Base-by-base conservation (phyloP, 1,140 invertebrate genomes). In the Onthophagus taurus region DNA sequence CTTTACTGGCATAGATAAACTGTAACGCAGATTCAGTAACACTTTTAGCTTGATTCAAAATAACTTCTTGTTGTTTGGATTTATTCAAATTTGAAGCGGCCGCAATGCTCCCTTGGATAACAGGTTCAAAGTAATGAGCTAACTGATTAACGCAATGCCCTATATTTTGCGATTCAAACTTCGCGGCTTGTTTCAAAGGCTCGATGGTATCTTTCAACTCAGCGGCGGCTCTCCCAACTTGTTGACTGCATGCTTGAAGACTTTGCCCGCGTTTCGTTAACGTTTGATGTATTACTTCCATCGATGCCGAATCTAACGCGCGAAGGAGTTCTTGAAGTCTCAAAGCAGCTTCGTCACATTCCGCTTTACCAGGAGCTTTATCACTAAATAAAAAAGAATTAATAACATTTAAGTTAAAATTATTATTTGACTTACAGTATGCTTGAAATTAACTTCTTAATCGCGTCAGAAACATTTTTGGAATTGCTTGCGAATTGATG, bases 381-480 rank as follows among this genome's bases (percentile, higher is more conserved):
- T 97, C 92, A 26, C 91, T 83, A 54, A 23, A 58, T 59, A n/a
- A n/a, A 3, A 38, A 12, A 16, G 16, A 7, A 33, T 8, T 12
- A 18, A 18, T 37, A 21, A 13, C 13, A 7, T 34, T 30, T 30
- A 6, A 20, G 26, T 36, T 24, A 24, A 34, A 24, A 23, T 12
- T 34, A 14, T 3, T 18, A 11, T 34, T 4, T 4, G 19, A 63
- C 59, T 57, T 59, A 83, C 80, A 76, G 76, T 46, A 97, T 94
- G 26, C 89, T 86, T 18, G 88, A 80, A 0, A 95, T 90, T 2
- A 98, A 71, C 9, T 81, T 78, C 65, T 97, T 98, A 51, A 99
- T 97, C 1, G 91, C 89, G 60, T 98, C 93, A 11, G 91, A 96
- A 0, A 98, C 91, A 52, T 80, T 84, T 64, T 93, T 95, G 55